Percentiles rank a stretch among this genome's conserved stretches.
Evolutionary conservation across 2,113 vertebrate species (phyloP).

Genomic region (Piliocolobus tephrosceles): DNA sequence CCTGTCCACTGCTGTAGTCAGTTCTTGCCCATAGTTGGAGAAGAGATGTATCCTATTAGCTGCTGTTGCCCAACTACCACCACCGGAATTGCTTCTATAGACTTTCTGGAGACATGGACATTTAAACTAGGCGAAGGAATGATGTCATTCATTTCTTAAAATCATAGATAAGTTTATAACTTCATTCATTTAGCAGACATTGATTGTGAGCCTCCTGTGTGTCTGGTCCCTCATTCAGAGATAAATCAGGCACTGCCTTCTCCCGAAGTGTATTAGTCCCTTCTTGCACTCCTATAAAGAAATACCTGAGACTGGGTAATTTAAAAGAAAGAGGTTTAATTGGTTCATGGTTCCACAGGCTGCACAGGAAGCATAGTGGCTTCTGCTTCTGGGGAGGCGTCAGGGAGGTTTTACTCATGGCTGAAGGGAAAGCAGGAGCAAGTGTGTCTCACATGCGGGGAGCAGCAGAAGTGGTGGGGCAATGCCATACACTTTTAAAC

Average conservation of each 20-base stretch:
- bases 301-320: no score
- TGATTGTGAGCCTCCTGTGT: not conserved
- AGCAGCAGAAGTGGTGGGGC: no score
- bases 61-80: not conserved
- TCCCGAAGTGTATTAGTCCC: not conserved
- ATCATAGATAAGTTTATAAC: not conserved
- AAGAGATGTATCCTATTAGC: not conserved
- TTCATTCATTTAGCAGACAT: not conserved
- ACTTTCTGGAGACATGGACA: not conserved
- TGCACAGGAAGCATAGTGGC: no score
- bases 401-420: no score
- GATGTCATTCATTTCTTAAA: not conserved
- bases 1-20: not conserved
- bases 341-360: no score
- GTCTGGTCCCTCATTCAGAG: not conserved
- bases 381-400: no score
- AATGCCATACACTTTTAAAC: no score
- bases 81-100: not conserved
- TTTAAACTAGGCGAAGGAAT: not conserved
- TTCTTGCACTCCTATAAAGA: no score
- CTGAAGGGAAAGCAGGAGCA: no score
- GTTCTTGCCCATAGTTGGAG: not conserved
- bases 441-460: no score
- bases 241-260: not conserved
- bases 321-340: no score